Evolutionary conservation across 2,113 vertebrate genomes (phyloP), one percentile per base, ranked within the genome.

Genomic region (Ctenodactylus gundi): DNA sequence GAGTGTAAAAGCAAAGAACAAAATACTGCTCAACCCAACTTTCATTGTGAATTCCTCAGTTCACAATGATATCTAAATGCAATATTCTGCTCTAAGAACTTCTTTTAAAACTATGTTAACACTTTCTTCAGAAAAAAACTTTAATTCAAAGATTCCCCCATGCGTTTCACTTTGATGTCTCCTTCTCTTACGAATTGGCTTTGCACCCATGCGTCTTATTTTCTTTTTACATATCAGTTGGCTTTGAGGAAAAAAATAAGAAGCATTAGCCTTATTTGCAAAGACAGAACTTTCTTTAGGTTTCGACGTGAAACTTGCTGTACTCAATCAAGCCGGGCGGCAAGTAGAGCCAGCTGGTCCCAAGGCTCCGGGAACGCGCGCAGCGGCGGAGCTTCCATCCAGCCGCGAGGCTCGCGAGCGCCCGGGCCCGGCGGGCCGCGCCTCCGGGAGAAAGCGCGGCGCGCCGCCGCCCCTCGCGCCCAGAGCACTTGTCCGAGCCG

Each of bases 1-100:
- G 53, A 96, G 84, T 70, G 55, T 75, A 46, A 94, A 88, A 87
- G 85, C n/a, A 31, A 91, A 84, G 95, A n/a, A n/a, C 25, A 20
- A 92, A 94, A 44, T 39, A 91, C 14, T 39, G 68, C 68, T 90
- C 88, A 94, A 95, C 58, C 41, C 67, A 64, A 77, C 51, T 76
- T 95, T 57, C 65, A 93, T 4, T 70, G 86, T 80, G 51, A 91
- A 96, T 82, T 89, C 86, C 93, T 75, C 53, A 92, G 27, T 87
- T 83, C 95, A 88, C 67, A 57, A 51, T 44, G 57, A 70, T 39
- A 44, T 58, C 53, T 81, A 85, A 55, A 92, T 76, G 91, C 25
- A 44, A 31, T 1, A 46, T 51, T 90, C 18, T 49, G 41, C 49
- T 39, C 5, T 44, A 82, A 82, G 29, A 80, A 75, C 17, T 62